Base-by-base conservation (phyloP, 2,888 invertebrate genomes). In the Slavum lentiscoides region DNA sequence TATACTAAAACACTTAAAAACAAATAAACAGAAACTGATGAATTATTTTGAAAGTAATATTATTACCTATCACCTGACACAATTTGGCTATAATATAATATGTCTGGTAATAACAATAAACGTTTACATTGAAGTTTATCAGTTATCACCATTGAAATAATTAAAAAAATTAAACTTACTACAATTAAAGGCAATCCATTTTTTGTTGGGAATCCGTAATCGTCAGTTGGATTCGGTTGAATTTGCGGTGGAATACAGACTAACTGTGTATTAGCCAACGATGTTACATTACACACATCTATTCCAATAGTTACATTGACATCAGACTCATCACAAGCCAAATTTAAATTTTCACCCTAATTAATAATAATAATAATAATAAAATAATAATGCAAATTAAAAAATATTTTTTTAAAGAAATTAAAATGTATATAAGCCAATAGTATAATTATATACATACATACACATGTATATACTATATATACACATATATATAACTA, bases 261-360 rank as follows among this genome's bases (percentile, higher is more conserved):
- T 21, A 99, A 89, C 86, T 98, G 97, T 61, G 92, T 92, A 86
- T 93, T 90, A 2, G 97, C 96, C 69, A 99, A 89, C 83, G 97
- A 95, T 3, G 98, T 97, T 19, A 99, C 95, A 87, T 97, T 97
- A 86, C 98, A 99, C 55, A 92, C 90, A 85, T 92, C 90, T 7
- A 91, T 91, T 7, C 98, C 98, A 84, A 99, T 96, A 23, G 94
- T 95, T 7, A 99, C 97, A 84, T 93, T 91, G 0, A 98, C 95
- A 87, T 98, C 98, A 9, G 93, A 91, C 86, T 97, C 96, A 87
- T 96, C 96, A 85, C 96, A 94, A 11, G 97, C 97, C 84, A 93
- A 90, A 86, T 94, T 95, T 84, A 98, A 89, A 87, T 95, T 93
- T 86, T 95, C 94, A n/a, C 98, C 98, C 89, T 89, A 85, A 30